Evolutionary conservation across 2,888 invertebrate species (phyloP).

Genomic region (Acrobasis suavella): DNA sequence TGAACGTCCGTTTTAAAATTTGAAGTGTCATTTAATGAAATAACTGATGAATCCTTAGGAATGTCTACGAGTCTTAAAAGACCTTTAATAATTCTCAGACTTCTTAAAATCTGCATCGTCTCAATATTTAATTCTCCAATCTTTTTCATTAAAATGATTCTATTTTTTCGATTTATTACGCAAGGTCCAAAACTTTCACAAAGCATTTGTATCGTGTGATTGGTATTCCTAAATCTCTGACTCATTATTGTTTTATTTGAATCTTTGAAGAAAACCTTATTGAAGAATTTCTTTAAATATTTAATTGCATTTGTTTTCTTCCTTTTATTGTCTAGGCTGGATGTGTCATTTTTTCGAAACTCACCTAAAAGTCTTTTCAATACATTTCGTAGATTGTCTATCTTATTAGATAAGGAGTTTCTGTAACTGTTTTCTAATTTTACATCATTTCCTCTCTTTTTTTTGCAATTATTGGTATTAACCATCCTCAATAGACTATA

Average conservation of each 20-base stretch:
- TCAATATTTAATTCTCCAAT: slow-evolving; percentile 52
- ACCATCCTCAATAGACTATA: slow-evolving; percentile 38
- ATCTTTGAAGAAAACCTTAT: slow-evolving; percentile 45
- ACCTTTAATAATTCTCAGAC: slow-evolving; percentile 59
- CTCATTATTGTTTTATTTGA: slow-evolving; percentile 31
- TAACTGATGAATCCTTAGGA: slow-evolving; percentile 24
- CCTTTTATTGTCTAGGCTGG: slow-evolving; percentile 26
- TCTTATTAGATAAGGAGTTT: slow-evolving; percentile 27
- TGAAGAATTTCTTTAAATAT: slow-evolving; percentile 55
- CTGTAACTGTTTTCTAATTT: slow-evolving; percentile 21
- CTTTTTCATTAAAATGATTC: slow-evolving; percentile 45
- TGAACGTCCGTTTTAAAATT: slow-evolving; percentile 42
- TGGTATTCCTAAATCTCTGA: slow-evolving; percentile 28
- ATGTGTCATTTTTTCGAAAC: slow-evolving; percentile 34
- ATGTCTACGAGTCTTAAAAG: slow-evolving; percentile 47
- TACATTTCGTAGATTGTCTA: slow-evolving; percentile 33
- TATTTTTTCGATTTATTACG: slow-evolving; percentile 41
- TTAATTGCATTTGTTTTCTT: slow-evolving; percentile 46
- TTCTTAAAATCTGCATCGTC: slow-evolving; percentile 52
- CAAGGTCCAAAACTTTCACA: slow-evolving; percentile 56
- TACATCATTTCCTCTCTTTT: slow-evolving; percentile 27
- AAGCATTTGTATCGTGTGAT: slow-evolving; percentile 47
- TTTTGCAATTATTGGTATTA: slow-evolving; percentile 25
- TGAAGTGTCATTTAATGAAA: slow-evolving; percentile 20
- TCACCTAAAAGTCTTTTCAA: slow-evolving; percentile 35